Evolutionary conservation across 30 jellyfish, hydroid and myxozoan species (phyloP), one percentile per base, ranked within the genome.

Genomic region (Cassiopea andromeda): DNA sequence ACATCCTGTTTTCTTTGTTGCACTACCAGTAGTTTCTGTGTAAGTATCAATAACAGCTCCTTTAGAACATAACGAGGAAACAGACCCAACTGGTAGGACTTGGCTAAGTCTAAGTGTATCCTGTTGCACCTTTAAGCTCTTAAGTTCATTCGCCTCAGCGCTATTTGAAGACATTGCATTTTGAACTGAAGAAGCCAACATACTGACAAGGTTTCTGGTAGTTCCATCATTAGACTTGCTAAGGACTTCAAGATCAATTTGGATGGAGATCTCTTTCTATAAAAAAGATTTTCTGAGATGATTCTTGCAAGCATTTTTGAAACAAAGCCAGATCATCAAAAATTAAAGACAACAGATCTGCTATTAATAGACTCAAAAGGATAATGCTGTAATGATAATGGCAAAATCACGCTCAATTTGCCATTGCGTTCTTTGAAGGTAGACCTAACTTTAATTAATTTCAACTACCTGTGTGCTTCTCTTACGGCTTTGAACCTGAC

Each of bases 51-150:
- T 86, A 48, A 89, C 93, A 57, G 92, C 88, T 18, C 99, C 99
- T 49, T 85, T 81, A 38, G 86, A 73, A 76, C 99, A 96, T 12
- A 96, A 93, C 1, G 94, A 98, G 78, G 97, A 77, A 44, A 92
- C 94, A 0, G 85, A 80, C 1, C 99, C 99, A 71, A 96, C 98
- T 69, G 93, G 92, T 69, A 87, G 85, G 13, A 96, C 95, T 16
- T 74, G 88, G 68, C 85, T 85, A 69, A 96, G 61, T 16, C 90
- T 58, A 54, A 96, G 60, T 14, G 97, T 85, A 71, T 96, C 99
- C 7, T 91, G 91, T 61, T 80, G 95, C 17, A 96, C 85, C 14
- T 83, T 64, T 81, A 96, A 88, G n/a, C 81, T 81, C 77, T 87
- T 92, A 69, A 92, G 88, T 15, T 76, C 82, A 69, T 78, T 78